Conservation (phyloP, 2,797 vertebrate species). For the Chaetophractus vellerosus region DNA sequence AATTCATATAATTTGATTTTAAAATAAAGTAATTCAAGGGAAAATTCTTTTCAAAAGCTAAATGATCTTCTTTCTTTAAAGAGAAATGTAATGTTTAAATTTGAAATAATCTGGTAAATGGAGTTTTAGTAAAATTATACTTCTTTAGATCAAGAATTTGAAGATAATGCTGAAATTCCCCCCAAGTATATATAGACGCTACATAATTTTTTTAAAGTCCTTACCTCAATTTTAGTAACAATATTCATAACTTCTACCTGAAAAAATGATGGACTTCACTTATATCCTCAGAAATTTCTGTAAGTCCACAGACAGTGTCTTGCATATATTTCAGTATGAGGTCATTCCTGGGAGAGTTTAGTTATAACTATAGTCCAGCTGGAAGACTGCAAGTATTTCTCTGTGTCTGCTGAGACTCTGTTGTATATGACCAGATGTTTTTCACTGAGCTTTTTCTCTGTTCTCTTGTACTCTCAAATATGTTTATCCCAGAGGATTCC, state of each 20-base stretch:
- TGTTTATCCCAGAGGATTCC: background rate
- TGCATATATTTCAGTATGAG: background rate
- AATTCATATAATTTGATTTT: background rate
- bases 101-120: background rate
- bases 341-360: background rate
- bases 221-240: background rate
- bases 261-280: background rate
- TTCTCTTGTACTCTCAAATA: background rate
- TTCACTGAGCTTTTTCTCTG: background rate
- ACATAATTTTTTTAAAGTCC: background rate
- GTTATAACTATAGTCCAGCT: too few species aligned
- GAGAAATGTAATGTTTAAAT: background rate
- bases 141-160: background rate
- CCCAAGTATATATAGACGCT: background rate
- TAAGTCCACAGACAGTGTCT: background rate
- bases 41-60: background rate
- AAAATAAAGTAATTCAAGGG: background rate
- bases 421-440: too few species aligned
- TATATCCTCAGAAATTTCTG: background rate
- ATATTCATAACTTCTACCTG: background rate
- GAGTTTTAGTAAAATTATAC: background rate
- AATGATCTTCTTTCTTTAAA: background rate
- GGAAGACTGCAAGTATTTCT: background rate
- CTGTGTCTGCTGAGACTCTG: background rate
- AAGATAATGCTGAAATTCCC: background rate